These are phyloP conservation scores for Ricordea florida DNA, from an alignment of 92 coral and sea anemone species.

Conservation along the genomic window DNA sequence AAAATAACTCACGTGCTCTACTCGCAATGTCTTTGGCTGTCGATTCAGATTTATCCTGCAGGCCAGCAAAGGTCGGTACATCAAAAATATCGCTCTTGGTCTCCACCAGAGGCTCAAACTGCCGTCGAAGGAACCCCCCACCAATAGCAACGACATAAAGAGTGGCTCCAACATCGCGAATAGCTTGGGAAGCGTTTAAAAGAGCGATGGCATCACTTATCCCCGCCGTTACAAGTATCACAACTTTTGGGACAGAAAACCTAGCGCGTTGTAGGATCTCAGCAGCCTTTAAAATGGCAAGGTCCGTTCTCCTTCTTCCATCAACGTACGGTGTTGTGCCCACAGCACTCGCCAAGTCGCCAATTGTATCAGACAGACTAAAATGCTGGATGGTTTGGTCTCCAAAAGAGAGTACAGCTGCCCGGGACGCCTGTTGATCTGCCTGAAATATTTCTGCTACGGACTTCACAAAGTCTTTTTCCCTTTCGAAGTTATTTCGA, in stretches of 20 bases:
- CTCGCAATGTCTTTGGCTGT: too few species aligned
- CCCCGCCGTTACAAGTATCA: slow-evolving; percentile 57
- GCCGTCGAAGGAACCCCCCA: too few species aligned
- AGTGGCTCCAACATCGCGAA: slow-evolving; percentile 56
- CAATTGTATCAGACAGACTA: background rate
- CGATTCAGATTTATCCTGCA: too few species aligned
- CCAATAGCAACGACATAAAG: slow-evolving; percentile 68
- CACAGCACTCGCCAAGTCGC: background rate
- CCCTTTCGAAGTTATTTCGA: slow-evolving; percentile 22
- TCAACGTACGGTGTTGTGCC: slow-evolving; percentile 22
- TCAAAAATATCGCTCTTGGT: too few species aligned
- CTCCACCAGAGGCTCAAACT: too few species aligned
- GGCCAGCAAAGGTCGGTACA: too few species aligned
- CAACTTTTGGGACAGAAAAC: slow-evolving; percentile 42
- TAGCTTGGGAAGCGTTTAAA: slow-evolving; percentile 25
- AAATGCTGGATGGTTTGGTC: background rate
- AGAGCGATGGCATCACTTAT: slow-evolving; percentile 31
- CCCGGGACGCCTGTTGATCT: background rate
- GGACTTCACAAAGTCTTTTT: slow-evolving; percentile 63
- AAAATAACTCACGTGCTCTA: too few species aligned
- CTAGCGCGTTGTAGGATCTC: slow-evolving; percentile 7
- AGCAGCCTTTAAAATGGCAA: slow-evolving; percentile 31
- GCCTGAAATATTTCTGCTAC: too few species aligned
- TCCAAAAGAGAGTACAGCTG: background rate
- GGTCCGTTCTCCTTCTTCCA: slow-evolving; percentile 51